These are phyloP conservation scores for Caprella mutica DNA, from an alignment of 2,888 invertebrate genomes.

Conservation along the genomic window DNA sequence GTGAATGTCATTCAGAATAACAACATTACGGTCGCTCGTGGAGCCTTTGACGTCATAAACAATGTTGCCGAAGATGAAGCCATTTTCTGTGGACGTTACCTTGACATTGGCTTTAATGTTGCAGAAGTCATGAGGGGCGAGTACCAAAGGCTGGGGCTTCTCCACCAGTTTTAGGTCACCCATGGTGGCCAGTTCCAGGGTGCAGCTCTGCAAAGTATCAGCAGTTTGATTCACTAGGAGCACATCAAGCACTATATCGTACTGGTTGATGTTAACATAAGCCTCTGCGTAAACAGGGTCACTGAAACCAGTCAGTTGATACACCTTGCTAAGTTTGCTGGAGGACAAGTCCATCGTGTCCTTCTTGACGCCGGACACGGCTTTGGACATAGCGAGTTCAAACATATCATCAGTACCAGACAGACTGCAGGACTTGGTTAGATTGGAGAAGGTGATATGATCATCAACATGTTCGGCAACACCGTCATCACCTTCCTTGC, in stretches of 20 bases:
- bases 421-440: constrained; percentile 53
- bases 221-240: constrained; percentile 95
- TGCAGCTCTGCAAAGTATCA: constrained; percentile 95
- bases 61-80: constrained; percentile 98
- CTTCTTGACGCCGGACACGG: constrained; percentile 55
- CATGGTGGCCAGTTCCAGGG: constrained; percentile 91
- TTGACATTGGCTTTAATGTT: constrained; percentile 98
- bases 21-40: constrained; percentile 85
- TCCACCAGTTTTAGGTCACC: constrained; percentile 97
- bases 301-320: constrained; percentile 95
- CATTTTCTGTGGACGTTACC: constrained; percentile 93
- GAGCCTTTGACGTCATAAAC: constrained; percentile 90
- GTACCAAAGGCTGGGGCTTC: constrained; percentile 85
- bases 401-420: constrained; percentile 68
- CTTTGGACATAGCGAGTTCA: constrained; percentile 82
- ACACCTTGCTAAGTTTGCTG: constrained; percentile 57
- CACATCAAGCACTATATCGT: constrained; percentile 96
- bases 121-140: constrained; percentile 94
- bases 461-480: constrained; percentile 64
- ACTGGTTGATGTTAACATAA: constrained; percentile 97
- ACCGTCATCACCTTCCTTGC: constrained; percentile 3
- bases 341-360: constrained; percentile 44
- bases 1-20: constrained; percentile 97
- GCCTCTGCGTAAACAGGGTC: constrained; percentile 99
- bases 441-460: constrained; percentile 68